Evolutionary conservation across 2,888 invertebrate genomes (phyloP), one percentile per base, ranked within the genome.

Genomic region (Dasysyrphus tricinctus): DNA sequence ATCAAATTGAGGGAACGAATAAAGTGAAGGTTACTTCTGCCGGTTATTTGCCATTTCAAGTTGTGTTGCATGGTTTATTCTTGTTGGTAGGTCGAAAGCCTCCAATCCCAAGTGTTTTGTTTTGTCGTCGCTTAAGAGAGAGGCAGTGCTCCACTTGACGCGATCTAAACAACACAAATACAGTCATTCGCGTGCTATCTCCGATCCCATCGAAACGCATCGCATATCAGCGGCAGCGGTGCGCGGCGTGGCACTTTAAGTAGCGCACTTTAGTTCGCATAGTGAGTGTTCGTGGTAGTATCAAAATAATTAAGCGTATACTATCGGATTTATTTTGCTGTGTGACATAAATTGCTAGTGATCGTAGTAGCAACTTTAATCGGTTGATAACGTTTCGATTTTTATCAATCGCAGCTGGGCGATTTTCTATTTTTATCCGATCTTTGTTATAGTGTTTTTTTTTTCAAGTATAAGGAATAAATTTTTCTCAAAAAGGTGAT

Each of bases 111-210:
- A 65, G 65, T 47, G 65, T 47, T 65, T 65, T 65, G 11, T 44
- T 65, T 44, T 16, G 47, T 32, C 32, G 16, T n/a, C 51, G 16
- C 32, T 47, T 65, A 24, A 59, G 37, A 83, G 83, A 79, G 79
- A 61, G 37, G 14, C 42, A 39, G 75, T 69, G 39, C 24, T 24
- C 59, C 80, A 77, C 80, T 80, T 76, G 76, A 67, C 84, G 32
- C 76, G 80, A 84, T 80, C 80, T 29, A 77, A 57, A 24, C 74
- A 57, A 67, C 75, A 61, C 59, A 67, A 49, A 76, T 34, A 54
- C 63, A 80, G 77, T 80, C 51, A 57, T 67, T 49, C 69, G 73
- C 73, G 59, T 72, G 39, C 59, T 67, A 72, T 76, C 72, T 59
- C 24, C 72, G 77, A 77, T 77, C 3, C 76, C 56, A 80, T 47